Base-by-base conservation (phyloP, 92 coral and sea anemone species). In the Anthopleura xanthogrammica region DNA sequence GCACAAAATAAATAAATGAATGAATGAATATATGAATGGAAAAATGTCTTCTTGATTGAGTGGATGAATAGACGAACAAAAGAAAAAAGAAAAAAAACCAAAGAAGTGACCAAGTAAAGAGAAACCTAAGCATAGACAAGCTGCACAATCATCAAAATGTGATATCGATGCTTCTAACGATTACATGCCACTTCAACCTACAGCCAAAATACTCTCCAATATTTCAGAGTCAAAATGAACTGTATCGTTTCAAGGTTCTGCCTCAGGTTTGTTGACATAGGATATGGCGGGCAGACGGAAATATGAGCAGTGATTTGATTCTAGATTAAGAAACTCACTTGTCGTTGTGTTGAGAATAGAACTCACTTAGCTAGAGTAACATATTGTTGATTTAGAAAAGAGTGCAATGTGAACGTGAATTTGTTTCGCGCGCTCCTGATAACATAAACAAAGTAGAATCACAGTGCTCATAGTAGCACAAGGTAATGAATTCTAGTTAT, bases 181-280 rank as follows among this genome's bases (percentile, higher is more conserved):
- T 68, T 68, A 68, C 74, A 24, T 29, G 41, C 41, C 74, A 7
- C 74, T 68, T 29, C 74, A 68, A 68, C 7, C 19, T 14, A 68
- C 14, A 68, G 74, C 74, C 74, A 68, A n/a, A 68, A 68, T 68
- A 68, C 74, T 36, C 74, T 68, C 29, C 16, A 68, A 68, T 64
- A 64, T 36, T 68, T 68, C 42, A 68, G 16, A 68, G 42, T 68
- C 74, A 68, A 68, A 68, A 68, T 23, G 19, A 8, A 68, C 36
- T 68, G 74, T 68, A 68, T 68, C 74, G 12, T 29, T 12, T 36
- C 12, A 29, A 29, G 4, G 29, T 29, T 68, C 16, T 9, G 74
- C 74, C 74, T 68, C 19, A 68, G 74, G 74, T 10, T 23, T 68
- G 42, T 68, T 68, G 74, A 68, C 74, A 68, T 68, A 68, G 74